Evolutionary conservation across 2,797 vertebrate species (phyloP), one percentile per base, ranked within the genome.

Genomic region (Ciconia nigra): DNA sequence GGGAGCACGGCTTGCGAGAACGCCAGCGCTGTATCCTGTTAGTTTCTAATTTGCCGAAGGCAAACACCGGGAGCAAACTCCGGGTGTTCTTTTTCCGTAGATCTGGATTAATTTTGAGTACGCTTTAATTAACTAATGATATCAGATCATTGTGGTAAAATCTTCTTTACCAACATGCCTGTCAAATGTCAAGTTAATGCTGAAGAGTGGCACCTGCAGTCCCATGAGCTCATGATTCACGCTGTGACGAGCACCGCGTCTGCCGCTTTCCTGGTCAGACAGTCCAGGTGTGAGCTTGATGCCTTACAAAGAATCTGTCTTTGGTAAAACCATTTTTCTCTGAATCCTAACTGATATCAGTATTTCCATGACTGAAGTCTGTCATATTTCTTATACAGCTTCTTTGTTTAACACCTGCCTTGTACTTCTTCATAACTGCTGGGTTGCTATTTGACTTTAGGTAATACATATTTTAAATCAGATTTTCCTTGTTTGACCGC

Each of bases 21-120:
- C 35, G 47, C 42, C 35, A 3, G n/a, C 20, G 3, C 41, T 17
- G 18, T 4, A 0, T 14, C 15, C 44, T 22, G 3, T 13, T n/a
- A 58, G 46, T 12, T 41, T 28, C 44, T 15, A 1, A 1, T 31
- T 21, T 25, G 58, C 26, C 58, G 7, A 13, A 37, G 35, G 11
- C 20, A 9, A 10, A 1, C 49, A 0, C 18, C 2, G 19, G 37
- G n/a, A 25, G 2, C 19, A 13, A 21, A 3, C 51, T 28, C 62
- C 1, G 8, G 22, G 5, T 17, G 13, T 22, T 41, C 9, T 33
- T 39, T 46, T 41, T 18, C 17, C 47, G 0, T 26, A 1, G 29
- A 5, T 35, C 33, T 11, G 18, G 54, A 2, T 81, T 73, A 44
- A 77, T 91, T 89, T 62, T 41, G 59, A 41, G 65, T 58, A 18